phyloP scores from a whole-genome alignment of 1,140 invertebrate species.

The Bactericera cockerelli region DNA sequence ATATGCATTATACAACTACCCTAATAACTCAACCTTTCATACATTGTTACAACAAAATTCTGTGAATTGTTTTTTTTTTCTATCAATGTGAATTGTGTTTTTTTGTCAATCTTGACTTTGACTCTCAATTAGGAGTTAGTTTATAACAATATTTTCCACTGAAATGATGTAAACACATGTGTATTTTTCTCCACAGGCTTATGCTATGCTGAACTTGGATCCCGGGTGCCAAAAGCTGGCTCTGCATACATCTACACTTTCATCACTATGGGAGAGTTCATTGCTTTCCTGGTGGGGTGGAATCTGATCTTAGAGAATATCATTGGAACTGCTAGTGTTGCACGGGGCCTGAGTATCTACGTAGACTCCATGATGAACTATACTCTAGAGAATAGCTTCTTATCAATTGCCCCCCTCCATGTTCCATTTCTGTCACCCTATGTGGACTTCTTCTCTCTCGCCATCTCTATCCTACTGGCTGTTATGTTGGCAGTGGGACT shows the following conservation, averaged over 20 bases:
- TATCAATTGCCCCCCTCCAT: slow-evolving; percentile 22
- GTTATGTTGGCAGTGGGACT: slow-evolving; percentile 47
- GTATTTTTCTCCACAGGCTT: slow-evolving; percentile 37
- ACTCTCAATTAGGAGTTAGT: too few species aligned
- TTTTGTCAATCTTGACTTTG: too few species aligned
- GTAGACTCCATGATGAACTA: slow-evolving; percentile 65
- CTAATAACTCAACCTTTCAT: too few species aligned
- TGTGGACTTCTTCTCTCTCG: slow-evolving; percentile 21
- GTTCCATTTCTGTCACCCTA: slow-evolving; percentile 33
- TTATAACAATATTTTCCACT: too few species aligned
- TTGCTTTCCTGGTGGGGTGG: slow-evolving; percentile 67
- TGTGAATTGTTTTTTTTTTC: too few species aligned
- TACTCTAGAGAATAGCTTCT: slow-evolving; percentile 49
- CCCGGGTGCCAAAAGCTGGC: slow-evolving; percentile 67
- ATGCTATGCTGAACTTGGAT: slow-evolving; percentile 75
- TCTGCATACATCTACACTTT: slow-evolving; percentile 80
- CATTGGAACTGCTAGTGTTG: slow-evolving; percentile 79
- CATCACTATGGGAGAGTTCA: slow-evolving; percentile 69
- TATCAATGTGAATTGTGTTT: too few species aligned
- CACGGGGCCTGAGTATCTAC: slow-evolving; percentile 75
- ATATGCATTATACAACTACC: too few species aligned
- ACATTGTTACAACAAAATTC: too few species aligned
- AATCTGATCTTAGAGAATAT: slow-evolving; percentile 80
- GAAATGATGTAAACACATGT: too few species aligned
- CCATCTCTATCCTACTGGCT: slow-evolving; percentile 20